Conservation (phyloP, 1,140 invertebrate genomes). For the Hestina assimilis region DNA sequence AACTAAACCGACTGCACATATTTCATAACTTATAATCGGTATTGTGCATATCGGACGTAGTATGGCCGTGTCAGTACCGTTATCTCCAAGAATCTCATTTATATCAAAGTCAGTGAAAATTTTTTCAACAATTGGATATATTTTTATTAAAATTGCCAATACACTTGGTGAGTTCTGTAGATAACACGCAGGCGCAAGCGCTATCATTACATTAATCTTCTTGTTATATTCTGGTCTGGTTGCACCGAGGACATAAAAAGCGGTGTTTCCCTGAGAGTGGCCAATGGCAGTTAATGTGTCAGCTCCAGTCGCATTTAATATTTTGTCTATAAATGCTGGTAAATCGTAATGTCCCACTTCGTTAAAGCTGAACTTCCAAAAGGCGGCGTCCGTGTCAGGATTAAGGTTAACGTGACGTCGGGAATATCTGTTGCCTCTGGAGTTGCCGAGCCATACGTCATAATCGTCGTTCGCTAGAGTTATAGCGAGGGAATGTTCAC, state of each 20-base stretch:
- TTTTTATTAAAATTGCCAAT: neutral
- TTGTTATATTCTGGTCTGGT: slow-evolving; percentile 45
- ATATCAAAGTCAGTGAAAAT: neutral
- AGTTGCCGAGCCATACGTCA: slow-evolving; percentile 31
- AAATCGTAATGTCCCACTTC: slow-evolving; percentile 31
- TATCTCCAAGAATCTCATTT: neutral
- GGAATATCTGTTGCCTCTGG: slow-evolving; percentile 30
- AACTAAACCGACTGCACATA: slow-evolving; percentile 20
- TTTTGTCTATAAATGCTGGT: slow-evolving; percentile 50
- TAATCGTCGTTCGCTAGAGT: too few species aligned
- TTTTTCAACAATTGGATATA: neutral
- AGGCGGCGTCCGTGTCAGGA: slow-evolving; percentile 22
- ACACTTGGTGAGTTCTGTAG: neutral
- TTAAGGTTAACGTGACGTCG: slow-evolving; percentile 22
- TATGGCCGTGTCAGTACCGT: neutral
- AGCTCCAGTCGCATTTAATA: slow-evolving; percentile 82
- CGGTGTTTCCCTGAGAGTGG: slow-evolving; percentile 72
- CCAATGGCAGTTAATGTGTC: slow-evolving; percentile 68
- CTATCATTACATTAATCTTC: slow-evolving; percentile 29
- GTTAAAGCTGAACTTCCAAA: slow-evolving; percentile 35
- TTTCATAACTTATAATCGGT: neutral
- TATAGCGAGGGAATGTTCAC: slow-evolving; percentile 20
- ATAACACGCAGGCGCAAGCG: slow-evolving; percentile 26
- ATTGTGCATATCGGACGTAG: neutral
- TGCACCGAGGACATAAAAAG: slow-evolving; percentile 52